These are phyloP conservation scores for Sminthurides bifidus DNA, from an alignment of 1,140 invertebrate species.

Conservation along the genomic window DNA sequence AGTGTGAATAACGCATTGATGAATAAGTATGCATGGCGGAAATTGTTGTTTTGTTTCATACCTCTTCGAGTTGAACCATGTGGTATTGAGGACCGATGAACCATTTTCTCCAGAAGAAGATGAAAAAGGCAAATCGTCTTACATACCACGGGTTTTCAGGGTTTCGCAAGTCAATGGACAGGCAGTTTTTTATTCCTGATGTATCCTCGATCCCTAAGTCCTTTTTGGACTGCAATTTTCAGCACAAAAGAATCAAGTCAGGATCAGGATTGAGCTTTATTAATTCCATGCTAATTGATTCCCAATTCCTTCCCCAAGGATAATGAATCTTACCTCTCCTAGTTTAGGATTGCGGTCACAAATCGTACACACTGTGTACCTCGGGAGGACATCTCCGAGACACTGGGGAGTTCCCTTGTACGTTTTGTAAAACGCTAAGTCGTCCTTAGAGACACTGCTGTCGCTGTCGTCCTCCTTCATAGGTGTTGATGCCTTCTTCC, in stretches of 20 bases:
- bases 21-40: background rate
- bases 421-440: background rate
- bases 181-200: conserved; percentile 19
- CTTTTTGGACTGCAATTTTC: background rate
- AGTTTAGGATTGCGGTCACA: background rate
- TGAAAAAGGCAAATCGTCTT: conserved; percentile 22
- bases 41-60: conserved; percentile 10
- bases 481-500: background rate
- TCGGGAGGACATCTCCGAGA: background rate
- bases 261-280: background rate
- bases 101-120: conserved; percentile 30
- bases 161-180: conserved; percentile 19
- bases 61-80: conserved; percentile 24
- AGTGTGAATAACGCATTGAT: background rate
- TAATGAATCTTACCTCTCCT: background rate
- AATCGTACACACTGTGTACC: background rate
- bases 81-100: conserved; percentile 25
- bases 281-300: background rate
- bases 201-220: too few relatives aligned
- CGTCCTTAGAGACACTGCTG: background rate
- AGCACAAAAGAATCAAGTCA: background rate
- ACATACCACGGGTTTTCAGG: conserved; percentile 30
- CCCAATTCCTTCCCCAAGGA: background rate
- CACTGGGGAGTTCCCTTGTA: background rate
- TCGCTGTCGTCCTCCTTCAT: background rate